phyloP scores from a whole-genome alignment of 2,888 invertebrate species.

The Hirtodrosophila cameraria region DNA sequence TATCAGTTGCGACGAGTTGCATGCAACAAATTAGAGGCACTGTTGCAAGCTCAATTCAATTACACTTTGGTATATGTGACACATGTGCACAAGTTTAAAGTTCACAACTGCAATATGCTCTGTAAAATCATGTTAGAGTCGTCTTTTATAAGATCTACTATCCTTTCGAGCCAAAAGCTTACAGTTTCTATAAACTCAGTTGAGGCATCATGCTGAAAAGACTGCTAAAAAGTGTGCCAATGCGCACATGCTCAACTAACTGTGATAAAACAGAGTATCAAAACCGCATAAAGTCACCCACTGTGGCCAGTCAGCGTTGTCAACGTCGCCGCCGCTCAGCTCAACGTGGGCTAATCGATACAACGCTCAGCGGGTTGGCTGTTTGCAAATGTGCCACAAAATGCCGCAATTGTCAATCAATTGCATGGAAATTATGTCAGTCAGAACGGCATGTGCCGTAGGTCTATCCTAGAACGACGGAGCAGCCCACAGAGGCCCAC shows the following conservation, averaged over 20 bases:
- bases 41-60: slow-evolving; percentile 52
- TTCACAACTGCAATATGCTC: no score
- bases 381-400: slow-evolving; percentile 74
- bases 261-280: not conserved
- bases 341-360: slow-evolving; percentile 68
- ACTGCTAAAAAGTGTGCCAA: no score
- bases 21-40: slow-evolving; percentile 43
- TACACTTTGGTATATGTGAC: slow-evolving; percentile 32
- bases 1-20: slow-evolving; percentile 4
- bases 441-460: slow-evolving; percentile 14
- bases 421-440: slow-evolving; percentile 76
- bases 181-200: no score
- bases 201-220: no score
- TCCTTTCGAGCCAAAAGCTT: no score
- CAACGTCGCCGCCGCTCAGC: slow-evolving; percentile 34
- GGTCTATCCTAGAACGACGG: not conserved
- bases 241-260: no score
- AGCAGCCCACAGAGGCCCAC: slow-evolving; percentile 4
- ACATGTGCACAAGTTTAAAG: not conserved
- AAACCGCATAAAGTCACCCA: slow-evolving; percentile 1
- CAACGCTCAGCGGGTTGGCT: slow-evolving; percentile 58
- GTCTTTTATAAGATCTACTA: no score
- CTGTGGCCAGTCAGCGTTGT: slow-evolving; percentile 23
- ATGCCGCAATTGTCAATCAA: slow-evolving; percentile 78
- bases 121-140: no score